Evolutionary conservation across 2,113 vertebrate species (phyloP).

Genomic region (Anolis sagrei): DNA sequence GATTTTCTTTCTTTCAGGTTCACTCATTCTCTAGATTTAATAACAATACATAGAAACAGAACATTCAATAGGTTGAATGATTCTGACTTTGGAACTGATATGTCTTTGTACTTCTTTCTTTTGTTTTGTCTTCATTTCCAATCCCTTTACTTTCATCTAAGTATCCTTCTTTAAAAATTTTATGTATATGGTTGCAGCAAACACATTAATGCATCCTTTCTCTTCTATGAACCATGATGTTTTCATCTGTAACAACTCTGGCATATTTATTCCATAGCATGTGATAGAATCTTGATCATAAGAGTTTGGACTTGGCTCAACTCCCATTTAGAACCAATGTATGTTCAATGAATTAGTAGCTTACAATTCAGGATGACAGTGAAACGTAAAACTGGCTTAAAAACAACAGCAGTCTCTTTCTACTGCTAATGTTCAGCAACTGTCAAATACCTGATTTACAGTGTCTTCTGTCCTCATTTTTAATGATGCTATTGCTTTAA

Average conservation of each 20-base stretch:
- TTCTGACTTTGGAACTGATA: no score
- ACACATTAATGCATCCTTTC: neutral
- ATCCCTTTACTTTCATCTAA: neutral
- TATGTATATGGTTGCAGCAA: neutral
- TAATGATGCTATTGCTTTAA: neutral
- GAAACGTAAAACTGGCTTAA: neutral
- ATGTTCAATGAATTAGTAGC: neutral
- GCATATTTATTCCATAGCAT: neutral
- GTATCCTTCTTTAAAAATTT: neutral
- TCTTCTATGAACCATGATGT: neutral
- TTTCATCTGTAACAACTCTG: neutral
- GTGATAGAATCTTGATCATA: neutral
- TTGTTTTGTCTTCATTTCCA: neutral
- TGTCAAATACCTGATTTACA: neutral
- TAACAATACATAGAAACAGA: no score
- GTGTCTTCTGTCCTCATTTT: neutral
- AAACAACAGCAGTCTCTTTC: neutral
- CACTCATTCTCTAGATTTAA: no score
- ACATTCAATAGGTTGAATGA: no score
- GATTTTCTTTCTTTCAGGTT: no score
- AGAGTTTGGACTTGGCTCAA: neutral
- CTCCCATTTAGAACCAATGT: neutral
- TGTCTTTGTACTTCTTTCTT: neutral
- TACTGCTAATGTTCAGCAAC: neutral
- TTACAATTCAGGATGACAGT: neutral